phyloP scores from a whole-genome alignment of 2,888 invertebrate species.

The Copidosoma aretas region DNA sequence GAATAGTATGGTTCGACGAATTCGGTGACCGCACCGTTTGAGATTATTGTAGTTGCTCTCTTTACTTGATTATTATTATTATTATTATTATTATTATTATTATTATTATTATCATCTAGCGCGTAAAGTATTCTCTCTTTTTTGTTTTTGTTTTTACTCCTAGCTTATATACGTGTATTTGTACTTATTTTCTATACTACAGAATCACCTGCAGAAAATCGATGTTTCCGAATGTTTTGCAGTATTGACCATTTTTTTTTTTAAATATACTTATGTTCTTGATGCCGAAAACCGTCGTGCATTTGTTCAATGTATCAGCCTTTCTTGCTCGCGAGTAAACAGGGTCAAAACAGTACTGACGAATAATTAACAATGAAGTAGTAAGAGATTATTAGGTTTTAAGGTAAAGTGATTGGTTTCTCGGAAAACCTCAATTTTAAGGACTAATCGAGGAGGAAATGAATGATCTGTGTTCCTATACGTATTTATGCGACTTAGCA shows the following conservation, averaged over 20 bases:
- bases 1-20: conserved; percentile 29
- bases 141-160: no score
- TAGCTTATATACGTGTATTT: no score
- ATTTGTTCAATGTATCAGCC: background rate
- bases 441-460: background rate
- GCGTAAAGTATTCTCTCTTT: background rate
- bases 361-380: background rate
- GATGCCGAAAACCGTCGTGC: background rate
- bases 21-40: conserved; percentile 20
- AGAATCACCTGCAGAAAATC: no score
- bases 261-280: background rate
- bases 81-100: no score
- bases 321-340: conserved; percentile 3
- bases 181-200: no score
- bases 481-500: no score
- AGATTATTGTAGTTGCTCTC: conserved; percentile 33
- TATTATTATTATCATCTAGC: background rate
- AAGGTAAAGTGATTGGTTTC: conserved; percentile 6
- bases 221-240: no score
- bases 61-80: background rate
- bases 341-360: conserved; percentile 10
- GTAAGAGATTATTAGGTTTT: background rate
- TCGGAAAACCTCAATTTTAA: conserved; percentile 1
- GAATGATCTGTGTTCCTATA: no score
- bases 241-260: no score